These are phyloP conservation scores for Pogonognathellus flavescens DNA, from an alignment of 1,140 invertebrate genomes.

Conservation along the genomic window DNA sequence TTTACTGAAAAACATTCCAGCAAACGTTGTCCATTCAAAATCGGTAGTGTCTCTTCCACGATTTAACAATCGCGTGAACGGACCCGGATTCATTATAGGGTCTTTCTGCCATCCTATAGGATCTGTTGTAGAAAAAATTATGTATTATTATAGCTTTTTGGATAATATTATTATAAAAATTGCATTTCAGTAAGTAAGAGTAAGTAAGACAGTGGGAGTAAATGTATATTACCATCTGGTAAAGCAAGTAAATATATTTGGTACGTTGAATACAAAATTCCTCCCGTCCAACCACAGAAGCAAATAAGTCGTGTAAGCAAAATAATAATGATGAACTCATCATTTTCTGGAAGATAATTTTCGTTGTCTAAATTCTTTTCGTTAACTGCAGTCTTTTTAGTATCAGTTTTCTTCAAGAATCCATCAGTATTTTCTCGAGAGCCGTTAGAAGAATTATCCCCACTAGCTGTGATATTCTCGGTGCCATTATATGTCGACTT, in stretches of 20 bases:
- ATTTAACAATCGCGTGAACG: conserved; percentile 66
- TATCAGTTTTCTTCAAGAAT: background rate
- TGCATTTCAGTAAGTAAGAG: background rate
- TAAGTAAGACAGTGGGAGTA: no score
- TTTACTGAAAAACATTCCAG: conserved; percentile 69
- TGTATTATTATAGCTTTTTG: no score
- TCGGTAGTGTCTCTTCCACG: conserved; percentile 73
- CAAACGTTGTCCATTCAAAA: conserved; percentile 74
- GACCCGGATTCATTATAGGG: conserved; percentile 61
- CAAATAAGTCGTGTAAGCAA: background rate
- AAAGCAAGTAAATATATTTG: conserved; percentile 58
- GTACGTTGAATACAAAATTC: conserved; percentile 62
- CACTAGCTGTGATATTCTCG: background rate
- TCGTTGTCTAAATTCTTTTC: background rate
- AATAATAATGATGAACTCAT: background rate
- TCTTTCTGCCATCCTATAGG: conserved; percentile 53
- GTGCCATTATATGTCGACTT: no score
- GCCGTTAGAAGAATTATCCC: background rate
- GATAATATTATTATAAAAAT: no score
- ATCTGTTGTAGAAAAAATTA: conserved; percentile 51
- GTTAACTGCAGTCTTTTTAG: background rate
- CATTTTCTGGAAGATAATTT: background rate
- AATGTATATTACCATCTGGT: conserved; percentile 17
- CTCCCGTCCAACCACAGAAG: conserved; percentile 49
- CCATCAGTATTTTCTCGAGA: background rate